Conservation (phyloP, 1,140 invertebrate species). For the Aphelinus certus region DNA sequence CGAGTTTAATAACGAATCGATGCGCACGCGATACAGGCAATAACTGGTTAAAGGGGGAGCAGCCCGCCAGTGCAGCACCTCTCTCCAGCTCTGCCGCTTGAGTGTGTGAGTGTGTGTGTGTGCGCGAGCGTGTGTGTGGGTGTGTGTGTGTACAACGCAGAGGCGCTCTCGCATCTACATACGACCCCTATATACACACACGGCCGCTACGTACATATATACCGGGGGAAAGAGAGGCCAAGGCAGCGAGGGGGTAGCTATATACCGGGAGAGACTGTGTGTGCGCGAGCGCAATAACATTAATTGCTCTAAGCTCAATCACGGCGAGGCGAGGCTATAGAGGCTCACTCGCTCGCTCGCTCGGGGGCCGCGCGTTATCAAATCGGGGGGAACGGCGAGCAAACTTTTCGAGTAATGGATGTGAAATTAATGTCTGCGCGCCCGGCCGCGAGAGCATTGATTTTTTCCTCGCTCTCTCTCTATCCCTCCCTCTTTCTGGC, state of each 20-base stretch:
- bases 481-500: background rate
- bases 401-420: slow-evolving; percentile 37
- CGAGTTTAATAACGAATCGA: slow-evolving; percentile 32
- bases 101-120: background rate
- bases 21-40: slow-evolving; percentile 19
- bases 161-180: background rate
- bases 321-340: slow-evolving; percentile 44
- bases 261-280: background rate
- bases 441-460: slow-evolving; percentile 18
- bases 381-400: background rate
- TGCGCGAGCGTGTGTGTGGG: background rate
- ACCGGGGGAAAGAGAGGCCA: slow-evolving; percentile 25
- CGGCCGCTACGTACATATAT: background rate
- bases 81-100: too few relatives aligned
- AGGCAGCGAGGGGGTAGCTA: slow-evolving; percentile 1
- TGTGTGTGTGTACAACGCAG: background rate
- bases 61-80: background rate
- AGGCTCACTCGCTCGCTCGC: slow-evolving; percentile 7
- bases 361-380: background rate
- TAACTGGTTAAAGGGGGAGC: slow-evolving; percentile 19
- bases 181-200: background rate
- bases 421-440: slow-evolving; percentile 35
- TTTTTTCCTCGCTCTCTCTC: slow-evolving; percentile 22
- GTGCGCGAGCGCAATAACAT: slow-evolving; percentile 53
- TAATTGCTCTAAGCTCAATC: slow-evolving; percentile 61